These are phyloP conservation scores for Phenacoccus solenopsis DNA, from an alignment of 1,140 invertebrate species.

Conservation along the genomic window DNA sequence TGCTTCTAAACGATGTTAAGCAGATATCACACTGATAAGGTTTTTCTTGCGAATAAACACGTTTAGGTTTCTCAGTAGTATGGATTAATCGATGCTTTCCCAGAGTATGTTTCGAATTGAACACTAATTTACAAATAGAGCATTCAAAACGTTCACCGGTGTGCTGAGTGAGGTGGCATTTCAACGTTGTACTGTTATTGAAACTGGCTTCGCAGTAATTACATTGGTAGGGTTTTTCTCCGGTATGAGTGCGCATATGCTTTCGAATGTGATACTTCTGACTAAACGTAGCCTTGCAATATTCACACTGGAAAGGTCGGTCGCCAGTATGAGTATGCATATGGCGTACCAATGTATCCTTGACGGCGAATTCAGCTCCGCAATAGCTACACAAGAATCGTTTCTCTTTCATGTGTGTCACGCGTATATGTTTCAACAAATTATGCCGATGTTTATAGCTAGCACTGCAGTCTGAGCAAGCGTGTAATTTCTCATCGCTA, in stretches of 20 bases:
- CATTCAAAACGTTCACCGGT: constrained; percentile 81
- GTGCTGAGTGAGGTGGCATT: constrained; percentile 80
- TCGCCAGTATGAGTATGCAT: constrained; percentile 64
- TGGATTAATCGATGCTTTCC: constrained; percentile 86
- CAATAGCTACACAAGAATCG: constrained; percentile 53
- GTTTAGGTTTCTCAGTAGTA: constrained; percentile 58
- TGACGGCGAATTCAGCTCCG: constrained; percentile 57
- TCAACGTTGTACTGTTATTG: constrained; percentile 81
- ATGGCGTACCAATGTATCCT: constrained; percentile 62
- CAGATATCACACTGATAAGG: neutral
- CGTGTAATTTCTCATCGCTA: constrained; percentile 7
- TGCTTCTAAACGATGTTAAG: neutral
- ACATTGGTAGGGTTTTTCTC: constrained; percentile 72
- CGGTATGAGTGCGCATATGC: constrained; percentile 82
- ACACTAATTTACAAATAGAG: constrained; percentile 76
- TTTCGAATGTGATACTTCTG: constrained; percentile 78
- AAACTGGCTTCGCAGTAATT: constrained; percentile 86
- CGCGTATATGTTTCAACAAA: constrained; percentile 61
- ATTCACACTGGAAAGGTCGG: constrained; percentile 75
- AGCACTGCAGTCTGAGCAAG: neutral
- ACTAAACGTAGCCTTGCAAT: constrained; percentile 82
- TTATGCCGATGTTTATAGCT: constrained; percentile 34
- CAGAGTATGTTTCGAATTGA: constrained; percentile 82
- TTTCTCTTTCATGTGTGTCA: constrained; percentile 64
- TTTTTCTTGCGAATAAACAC: neutral